Evolutionary conservation across 2,888 invertebrate genomes (phyloP), one percentile per base, ranked within the genome.

Genomic region (Hypercompe scribonia): DNA sequence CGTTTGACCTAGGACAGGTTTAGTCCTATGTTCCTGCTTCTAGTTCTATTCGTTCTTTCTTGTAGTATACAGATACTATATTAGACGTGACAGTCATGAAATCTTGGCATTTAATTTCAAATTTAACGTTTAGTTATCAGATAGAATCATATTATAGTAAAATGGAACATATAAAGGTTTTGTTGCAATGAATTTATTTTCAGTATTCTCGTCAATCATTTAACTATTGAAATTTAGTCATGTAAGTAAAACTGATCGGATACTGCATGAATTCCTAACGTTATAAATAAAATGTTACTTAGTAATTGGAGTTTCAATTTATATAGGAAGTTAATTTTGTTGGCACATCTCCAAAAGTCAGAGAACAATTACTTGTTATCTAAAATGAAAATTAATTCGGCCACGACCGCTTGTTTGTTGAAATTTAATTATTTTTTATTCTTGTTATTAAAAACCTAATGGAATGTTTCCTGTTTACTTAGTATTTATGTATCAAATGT

Each of bases 291-390:
- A 75, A 74, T 66, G 61, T 63, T n/a, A 15, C 46, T 78, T 69
- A 75, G 74, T 75, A 81, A 82, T 76, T 75, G 74, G 73, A 77
- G 73, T 82, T 83, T 80, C 76, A 84, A 83, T 84, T 87, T 85
- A 75, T 79, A 78, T 69, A 70, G 73, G 70, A 78, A 80, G 78
- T 79, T 79, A 76, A 79, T 81, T 78, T 75, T 72, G 80, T 78
- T 86, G 86, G 84, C 86, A 69, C 68, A 79, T 72, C 65, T 80
- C 84, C 85, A 87, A 85, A 83, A 80, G 72, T 78, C 36, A 46
- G 72, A 70, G 67, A 71, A 78, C 73, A 76, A 77, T 71, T 76
- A 79, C 74, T 84, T 71, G 72, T 78, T 77, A 70, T 79, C 83
- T 78, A 68, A 81, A 78, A 78, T 74, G 76, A 75, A 71, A 79